phyloP scores from a whole-genome alignment of 2,113 vertebrate species.

The Zapus hudsonius region DNA sequence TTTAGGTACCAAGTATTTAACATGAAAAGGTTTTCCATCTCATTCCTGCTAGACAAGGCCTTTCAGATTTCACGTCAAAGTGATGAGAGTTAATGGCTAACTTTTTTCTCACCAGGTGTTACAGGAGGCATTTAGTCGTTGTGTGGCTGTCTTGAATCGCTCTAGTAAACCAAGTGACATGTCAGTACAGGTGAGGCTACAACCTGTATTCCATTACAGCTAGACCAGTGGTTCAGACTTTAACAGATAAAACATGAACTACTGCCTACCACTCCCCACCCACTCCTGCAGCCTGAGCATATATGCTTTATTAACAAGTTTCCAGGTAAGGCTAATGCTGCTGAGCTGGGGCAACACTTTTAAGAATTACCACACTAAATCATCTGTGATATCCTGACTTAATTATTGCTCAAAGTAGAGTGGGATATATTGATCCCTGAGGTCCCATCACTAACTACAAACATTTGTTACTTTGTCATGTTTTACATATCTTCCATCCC shows the following conservation, averaged over 20 bases:
- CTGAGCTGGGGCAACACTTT: background rate
- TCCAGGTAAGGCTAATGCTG: background rate
- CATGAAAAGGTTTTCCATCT: slow-evolving; percentile 18
- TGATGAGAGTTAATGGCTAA: background rate
- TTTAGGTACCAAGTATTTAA: background rate
- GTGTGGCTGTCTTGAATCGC: slow-evolving; percentile 93
- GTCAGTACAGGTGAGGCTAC: slow-evolving; percentile 93
- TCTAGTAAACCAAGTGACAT: slow-evolving; percentile 96
- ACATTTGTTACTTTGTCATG: background rate
- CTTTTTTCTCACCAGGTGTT: slow-evolving; percentile 87
- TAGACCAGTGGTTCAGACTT: background rate
- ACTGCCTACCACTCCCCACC: background rate
- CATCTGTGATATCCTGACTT: background rate
- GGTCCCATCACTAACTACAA: background rate
- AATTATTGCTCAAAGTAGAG: background rate
- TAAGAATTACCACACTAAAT: background rate
- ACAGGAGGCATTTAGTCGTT: slow-evolving; percentile 95
- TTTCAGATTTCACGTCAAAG: slow-evolving; percentile 7
- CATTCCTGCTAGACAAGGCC: slow-evolving; percentile 25
- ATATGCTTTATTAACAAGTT: background rate
- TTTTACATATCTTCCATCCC: background rate
- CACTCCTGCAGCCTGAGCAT: background rate
- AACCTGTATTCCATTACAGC: background rate
- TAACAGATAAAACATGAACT: background rate
- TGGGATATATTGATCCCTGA: background rate